Evolutionary conservation across 2,797 vertebrate species (phyloP), one percentile per base, ranked within the genome.

Genomic region (Hippoglossus hippoglossus): DNA sequence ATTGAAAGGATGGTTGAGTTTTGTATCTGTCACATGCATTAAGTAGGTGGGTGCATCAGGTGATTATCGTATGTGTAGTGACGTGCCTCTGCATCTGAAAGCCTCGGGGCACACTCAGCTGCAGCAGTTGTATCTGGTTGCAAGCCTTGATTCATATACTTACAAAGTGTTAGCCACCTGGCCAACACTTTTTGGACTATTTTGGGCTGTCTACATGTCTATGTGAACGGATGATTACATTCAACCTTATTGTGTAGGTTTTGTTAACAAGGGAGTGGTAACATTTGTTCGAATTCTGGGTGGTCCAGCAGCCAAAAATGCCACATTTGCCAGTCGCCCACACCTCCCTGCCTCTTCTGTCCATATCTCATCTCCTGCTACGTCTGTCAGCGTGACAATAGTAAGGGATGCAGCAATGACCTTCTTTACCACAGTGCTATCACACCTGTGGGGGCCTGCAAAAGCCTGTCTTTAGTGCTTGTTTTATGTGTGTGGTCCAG

Each of bases 381-480:
- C 51, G 67, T 81, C 80, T 88, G 86, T 89, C 83, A 87, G 79
- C 75, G 41, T 62, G 81, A 86, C 73, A 80, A 77, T 81, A 66
- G 77, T 54, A 39, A 75, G 53, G 59, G 67, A 79, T 77, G 75
- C 72, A 75, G 69, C 63, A 61, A 39, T 79, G 71, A 80, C 83
- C 79, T 81, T 58, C 79, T 75, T 82, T 66, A 79, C 68, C 73
- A 46, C 66, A 63, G 46, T 52, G 41, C 61, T 71, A 70, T 90
- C 84, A 79, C 90, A 93, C 90, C 92, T 92, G 90, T 89, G 78
- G 67, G 55, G 46, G 61, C 75, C 51, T 54, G 57, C 49, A 53
- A 81, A 67, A 78, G 67, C 44, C 71, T 66, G 73, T 80, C 59
- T 84, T 61, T 67, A 73, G 62, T 47, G 6, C 54, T 70, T 8